Percentiles rank a stretch among this genome's conserved stretches.
These are phyloP conservation scores for Rhopalosiphum padi DNA, from an alignment of 1,140 invertebrate species.

Conservation along the genomic window DNA sequence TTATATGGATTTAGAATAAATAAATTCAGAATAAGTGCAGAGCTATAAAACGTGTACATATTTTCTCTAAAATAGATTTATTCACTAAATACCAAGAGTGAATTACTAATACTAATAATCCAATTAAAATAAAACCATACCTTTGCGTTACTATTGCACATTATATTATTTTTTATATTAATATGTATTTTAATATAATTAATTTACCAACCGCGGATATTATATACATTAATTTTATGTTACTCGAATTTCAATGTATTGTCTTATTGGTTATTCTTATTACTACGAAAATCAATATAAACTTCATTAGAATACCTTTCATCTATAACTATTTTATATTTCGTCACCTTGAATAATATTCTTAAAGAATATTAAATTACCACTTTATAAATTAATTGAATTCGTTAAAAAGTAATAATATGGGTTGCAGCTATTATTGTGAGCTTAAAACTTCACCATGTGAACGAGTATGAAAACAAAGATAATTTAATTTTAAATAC, in stretches of 20 bases:
- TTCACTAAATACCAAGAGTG: background rate
- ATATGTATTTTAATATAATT: background rate
- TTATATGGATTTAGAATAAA: background rate
- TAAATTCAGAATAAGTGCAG: background rate
- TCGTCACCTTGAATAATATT: background rate
- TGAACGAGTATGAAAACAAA: background rate
- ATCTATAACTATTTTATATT: background rate
- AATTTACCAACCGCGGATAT: background rate
- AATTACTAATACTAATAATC: background rate
- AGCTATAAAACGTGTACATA: background rate
- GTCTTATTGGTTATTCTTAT: background rate
- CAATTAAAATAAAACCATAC: background rate
- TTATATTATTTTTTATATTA: background rate
- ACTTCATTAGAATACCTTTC: background rate
- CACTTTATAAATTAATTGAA: background rate
- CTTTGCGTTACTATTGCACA: background rate
- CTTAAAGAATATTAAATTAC: background rate
- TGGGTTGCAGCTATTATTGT: background rate
- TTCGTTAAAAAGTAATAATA: background rate
- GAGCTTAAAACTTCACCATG: background rate
- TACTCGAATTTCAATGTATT: background rate
- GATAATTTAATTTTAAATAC: background rate
- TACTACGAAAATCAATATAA: background rate
- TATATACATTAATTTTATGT: constrained; percentile 13
- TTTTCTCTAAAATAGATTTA: background rate